Percentiles rank a stretch among this genome's conserved stretches.
These are phyloP conservation scores for Chymomyza caudatula DNA, from an alignment of 2,888 invertebrate species.

Conservation along the genomic window DNA sequence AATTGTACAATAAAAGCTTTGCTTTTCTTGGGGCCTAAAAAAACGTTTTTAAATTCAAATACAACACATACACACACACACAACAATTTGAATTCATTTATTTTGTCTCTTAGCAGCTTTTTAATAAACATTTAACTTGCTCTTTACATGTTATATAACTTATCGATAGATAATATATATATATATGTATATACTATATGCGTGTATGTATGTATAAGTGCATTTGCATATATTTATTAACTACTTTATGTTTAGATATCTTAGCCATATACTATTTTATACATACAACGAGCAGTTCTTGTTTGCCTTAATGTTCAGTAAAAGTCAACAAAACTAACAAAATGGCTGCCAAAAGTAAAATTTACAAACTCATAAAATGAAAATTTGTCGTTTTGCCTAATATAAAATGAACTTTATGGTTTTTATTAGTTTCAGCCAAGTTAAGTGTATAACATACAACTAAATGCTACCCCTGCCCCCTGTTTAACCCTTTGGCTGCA, in stretches of 20 bases:
- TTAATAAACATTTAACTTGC: neutral
- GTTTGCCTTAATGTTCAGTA: conserved; percentile 8
- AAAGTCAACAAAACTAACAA: neutral
- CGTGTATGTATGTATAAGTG: neutral
- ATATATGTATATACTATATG: neutral
- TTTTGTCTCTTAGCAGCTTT: neutral
- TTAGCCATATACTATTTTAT: conserved; percentile 38
- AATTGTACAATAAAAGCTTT: neutral
- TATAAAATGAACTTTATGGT: neutral
- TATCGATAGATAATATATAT: no score
- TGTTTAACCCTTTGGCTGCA: conserved; percentile 61
- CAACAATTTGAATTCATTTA: neutral
- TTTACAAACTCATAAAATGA: neutral
- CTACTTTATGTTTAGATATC: conserved; percentile 13
- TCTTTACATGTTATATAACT: conserved; percentile 21
- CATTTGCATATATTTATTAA: neutral
- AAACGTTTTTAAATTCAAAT: neutral
- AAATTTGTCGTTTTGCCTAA: no score
- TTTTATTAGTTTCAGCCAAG: conserved; percentile 19
- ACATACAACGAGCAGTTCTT: conserved; percentile 62
- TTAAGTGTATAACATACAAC: conserved; percentile 23
- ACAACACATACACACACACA: neutral
- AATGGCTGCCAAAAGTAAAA: neutral
- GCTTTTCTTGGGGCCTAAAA: neutral
- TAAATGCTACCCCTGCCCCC: conserved; percentile 29